Conservation (phyloP, 1,140 invertebrate genomes). For the Aphaenogaster floridana region DNA sequence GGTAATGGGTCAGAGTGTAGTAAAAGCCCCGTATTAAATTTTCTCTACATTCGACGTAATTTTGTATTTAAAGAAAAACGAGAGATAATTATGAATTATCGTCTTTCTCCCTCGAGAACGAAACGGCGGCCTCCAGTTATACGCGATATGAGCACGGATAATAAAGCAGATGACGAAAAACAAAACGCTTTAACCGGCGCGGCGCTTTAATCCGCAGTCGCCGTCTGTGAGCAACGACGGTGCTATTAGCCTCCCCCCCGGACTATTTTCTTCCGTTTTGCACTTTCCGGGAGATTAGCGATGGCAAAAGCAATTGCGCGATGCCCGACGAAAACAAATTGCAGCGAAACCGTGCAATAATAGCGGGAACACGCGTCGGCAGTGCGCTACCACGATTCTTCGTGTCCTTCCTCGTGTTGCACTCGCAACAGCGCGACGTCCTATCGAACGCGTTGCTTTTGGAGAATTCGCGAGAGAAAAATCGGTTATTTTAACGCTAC, state of each 20-base stretch:
- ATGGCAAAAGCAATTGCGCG: conserved; percentile 53
- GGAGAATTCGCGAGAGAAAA: conserved; percentile 33
- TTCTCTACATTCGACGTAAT: conserved; percentile 35
- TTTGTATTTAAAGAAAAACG: conserved; percentile 30
- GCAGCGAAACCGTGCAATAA: conserved; percentile 38
- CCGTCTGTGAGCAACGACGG: conserved; percentile 51
- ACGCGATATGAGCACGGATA: conserved; percentile 56
- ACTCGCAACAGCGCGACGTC: not conserved
- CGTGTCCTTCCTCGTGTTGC: not conserved
- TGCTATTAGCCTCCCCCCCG: conserved; percentile 39
- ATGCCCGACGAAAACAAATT: conserved; percentile 37
- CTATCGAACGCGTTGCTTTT: not conserved
- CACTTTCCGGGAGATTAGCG: conserved; percentile 57
- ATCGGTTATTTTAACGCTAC: conserved; percentile 5
- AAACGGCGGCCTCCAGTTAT: not conserved
- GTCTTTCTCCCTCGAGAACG: conserved; percentile 16
- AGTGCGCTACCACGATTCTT: not conserved
- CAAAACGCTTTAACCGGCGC: conserved; percentile 31
- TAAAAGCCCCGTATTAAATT: not conserved
- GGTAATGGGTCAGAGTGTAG: not conserved
- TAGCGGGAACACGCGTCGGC: conserved; percentile 2
- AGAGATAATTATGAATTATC: conserved; percentile 51
- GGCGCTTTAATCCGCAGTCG: conserved; percentile 48
- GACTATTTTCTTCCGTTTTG: conserved; percentile 54
- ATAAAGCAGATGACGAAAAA: conserved; percentile 60